phyloP scores from a whole-genome alignment of 2,113 vertebrate species.

The Morone saxatilis region DNA sequence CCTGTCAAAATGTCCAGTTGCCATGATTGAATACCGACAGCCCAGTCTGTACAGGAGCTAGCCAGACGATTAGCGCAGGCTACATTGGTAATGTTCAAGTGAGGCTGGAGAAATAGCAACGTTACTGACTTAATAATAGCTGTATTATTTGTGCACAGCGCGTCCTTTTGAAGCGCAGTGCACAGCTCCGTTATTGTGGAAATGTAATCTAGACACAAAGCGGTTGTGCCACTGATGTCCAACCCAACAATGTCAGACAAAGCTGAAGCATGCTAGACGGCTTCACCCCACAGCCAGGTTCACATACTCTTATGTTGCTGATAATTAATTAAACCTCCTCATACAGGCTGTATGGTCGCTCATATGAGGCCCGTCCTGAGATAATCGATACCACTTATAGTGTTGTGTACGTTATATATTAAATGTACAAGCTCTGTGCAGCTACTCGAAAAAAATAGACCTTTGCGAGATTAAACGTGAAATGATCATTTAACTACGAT shows the following conservation, averaged over 20 bases:
- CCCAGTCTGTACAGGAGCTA: constrained; percentile 34
- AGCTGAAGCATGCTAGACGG: background rate
- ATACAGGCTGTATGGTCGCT: background rate
- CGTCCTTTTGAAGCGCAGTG: background rate
- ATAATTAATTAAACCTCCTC: background rate
- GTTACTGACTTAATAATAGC: background rate
- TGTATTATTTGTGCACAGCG: background rate
- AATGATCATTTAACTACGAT: background rate
- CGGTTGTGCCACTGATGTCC: background rate
- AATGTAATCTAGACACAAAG: background rate
- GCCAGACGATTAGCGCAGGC: constrained; percentile 21
- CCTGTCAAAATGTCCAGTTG: constrained; percentile 76
- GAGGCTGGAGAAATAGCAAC: background rate
- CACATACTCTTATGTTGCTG: background rate
- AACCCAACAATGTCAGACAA: background rate
- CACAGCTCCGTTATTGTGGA: background rate
- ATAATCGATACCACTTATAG: background rate
- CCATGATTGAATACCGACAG: constrained; percentile 64
- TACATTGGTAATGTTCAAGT: constrained; percentile 5
- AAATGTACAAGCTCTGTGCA: background rate
- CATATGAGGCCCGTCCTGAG: background rate
- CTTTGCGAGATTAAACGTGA: background rate
- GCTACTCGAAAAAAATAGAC: background rate
- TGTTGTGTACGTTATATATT: background rate
- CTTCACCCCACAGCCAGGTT: background rate